phyloP scores from a whole-genome alignment of 2,888 invertebrate genomes.

The Dioctria rufipes region DNA sequence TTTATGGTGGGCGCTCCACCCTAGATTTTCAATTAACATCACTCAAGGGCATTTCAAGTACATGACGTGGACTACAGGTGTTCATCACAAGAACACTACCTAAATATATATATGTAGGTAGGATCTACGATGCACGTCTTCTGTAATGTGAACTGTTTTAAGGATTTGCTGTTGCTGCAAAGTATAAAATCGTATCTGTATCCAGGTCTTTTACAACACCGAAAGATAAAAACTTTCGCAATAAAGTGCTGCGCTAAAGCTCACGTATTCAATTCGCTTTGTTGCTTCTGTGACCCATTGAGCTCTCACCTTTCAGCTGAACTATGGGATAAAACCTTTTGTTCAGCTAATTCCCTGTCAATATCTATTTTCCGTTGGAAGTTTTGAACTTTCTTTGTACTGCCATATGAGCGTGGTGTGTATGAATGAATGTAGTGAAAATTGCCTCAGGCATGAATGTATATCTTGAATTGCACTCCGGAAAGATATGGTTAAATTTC shows the following conservation, averaged over 20 bases:
- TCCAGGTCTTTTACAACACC: slow-evolving; percentile 20
- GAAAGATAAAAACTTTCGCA: slow-evolving; percentile 46
- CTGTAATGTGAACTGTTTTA: slow-evolving; percentile 3
- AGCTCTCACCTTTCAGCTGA: slow-evolving; percentile 39
- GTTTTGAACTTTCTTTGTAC: slow-evolving; percentile 36
- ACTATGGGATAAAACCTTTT: slow-evolving; percentile 40
- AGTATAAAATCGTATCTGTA: not conserved
- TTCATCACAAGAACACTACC: not conserved
- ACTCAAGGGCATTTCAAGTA: slow-evolving; percentile 50
- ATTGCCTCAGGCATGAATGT: slow-evolving; percentile 18
- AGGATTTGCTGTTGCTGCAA: slow-evolving; percentile 1
- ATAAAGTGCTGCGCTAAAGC: slow-evolving; percentile 41
- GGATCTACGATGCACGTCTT: slow-evolving; percentile 15
- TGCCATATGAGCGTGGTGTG: not conserved
- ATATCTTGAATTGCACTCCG: slow-evolving; percentile 16
- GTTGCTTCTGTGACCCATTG: slow-evolving; percentile 12
- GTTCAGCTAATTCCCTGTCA: slow-evolving; percentile 51
- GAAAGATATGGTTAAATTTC: slow-evolving; percentile 9
- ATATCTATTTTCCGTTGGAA: slow-evolving; percentile 24
- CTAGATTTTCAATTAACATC: slow-evolving; percentile 45
- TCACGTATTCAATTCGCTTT: slow-evolving; percentile 49
- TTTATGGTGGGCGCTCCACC: slow-evolving; percentile 30
- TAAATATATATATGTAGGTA: too few species aligned
- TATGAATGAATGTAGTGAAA: not conserved
- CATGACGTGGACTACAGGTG: slow-evolving; percentile 17